Evolutionary conservation across 2,888 invertebrate genomes (phyloP).

Genomic region (Ophioninae sp.): DNA sequence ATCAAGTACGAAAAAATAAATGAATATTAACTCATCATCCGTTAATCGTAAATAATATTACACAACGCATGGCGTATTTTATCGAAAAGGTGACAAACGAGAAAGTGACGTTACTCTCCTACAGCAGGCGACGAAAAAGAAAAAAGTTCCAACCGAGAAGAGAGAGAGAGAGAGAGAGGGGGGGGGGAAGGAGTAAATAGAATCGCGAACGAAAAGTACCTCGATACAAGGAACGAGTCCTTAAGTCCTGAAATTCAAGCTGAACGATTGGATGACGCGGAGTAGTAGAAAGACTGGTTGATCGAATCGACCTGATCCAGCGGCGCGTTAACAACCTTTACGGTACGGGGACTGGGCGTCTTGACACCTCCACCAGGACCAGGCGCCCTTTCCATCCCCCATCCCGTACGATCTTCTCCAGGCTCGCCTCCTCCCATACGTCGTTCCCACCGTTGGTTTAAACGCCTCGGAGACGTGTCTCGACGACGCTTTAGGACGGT

Average conservation of each 20-base stretch:
- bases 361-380: conserved; percentile 5
- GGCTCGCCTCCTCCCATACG: neutral
- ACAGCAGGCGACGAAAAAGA: too few relatives aligned
- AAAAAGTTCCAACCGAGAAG: neutral
- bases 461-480: conserved; percentile 69
- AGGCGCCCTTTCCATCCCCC: neutral
- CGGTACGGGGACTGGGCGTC: conserved; percentile 6
- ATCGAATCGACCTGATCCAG: conserved; percentile 12
- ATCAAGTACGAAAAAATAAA: too few relatives aligned
- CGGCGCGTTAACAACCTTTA: conserved; percentile 12
- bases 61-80: too few relatives aligned
- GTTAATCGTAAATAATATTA: too few relatives aligned
- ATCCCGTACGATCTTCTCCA: neutral
- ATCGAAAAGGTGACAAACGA: too few relatives aligned
- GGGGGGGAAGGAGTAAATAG: too few relatives aligned
- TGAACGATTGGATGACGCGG: neutral
- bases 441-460: conserved; percentile 67
- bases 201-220: too few relatives aligned
- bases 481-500: conserved; percentile 71
- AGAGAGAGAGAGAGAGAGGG: neutral
- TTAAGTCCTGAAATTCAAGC: neutral
- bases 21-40: too few relatives aligned
- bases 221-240: neutral
- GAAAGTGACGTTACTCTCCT: too few relatives aligned
- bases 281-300: neutral